A percentile compares a stretch with the other conserved stretches of the same genome.
phyloP scores from a whole-genome alignment of 2,113 vertebrate genomes.

The Phrynosoma blainvillii region DNA sequence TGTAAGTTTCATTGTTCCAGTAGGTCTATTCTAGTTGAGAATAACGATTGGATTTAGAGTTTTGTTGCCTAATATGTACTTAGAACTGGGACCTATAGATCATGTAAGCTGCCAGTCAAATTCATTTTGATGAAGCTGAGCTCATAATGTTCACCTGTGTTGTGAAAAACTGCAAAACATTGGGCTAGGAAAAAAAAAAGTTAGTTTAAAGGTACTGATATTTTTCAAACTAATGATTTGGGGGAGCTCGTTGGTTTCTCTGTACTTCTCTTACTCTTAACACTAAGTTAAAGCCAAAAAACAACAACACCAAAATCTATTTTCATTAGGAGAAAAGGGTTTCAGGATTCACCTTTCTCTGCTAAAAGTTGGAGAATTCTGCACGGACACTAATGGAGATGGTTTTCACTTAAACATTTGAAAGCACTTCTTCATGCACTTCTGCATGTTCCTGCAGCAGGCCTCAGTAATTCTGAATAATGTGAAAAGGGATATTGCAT shows the following conservation, averaged over 20 bases:
- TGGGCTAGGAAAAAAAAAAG: background rate
- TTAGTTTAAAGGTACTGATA: background rate
- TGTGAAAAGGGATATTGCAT: background rate
- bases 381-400: background rate
- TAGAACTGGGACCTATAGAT: background rate
- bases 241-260: background rate
- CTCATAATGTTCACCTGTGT: background rate
- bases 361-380: conserved; percentile 2
- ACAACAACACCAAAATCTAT: background rate
- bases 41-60: too few relatives aligned
- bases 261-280: background rate
- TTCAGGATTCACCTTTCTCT: background rate
- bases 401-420: background rate
- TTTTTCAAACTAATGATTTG: background rate
- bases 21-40: too few relatives aligned
- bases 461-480: background rate
- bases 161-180: background rate
- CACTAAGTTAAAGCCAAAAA: background rate
- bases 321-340: background rate
- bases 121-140: background rate
- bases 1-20: too few relatives aligned
- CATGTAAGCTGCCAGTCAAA: background rate
- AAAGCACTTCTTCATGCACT: background rate
- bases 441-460: background rate
- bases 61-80: background rate